Conservation (phyloP, 2,888 invertebrate genomes). For the Acrobasis repandana region DNA sequence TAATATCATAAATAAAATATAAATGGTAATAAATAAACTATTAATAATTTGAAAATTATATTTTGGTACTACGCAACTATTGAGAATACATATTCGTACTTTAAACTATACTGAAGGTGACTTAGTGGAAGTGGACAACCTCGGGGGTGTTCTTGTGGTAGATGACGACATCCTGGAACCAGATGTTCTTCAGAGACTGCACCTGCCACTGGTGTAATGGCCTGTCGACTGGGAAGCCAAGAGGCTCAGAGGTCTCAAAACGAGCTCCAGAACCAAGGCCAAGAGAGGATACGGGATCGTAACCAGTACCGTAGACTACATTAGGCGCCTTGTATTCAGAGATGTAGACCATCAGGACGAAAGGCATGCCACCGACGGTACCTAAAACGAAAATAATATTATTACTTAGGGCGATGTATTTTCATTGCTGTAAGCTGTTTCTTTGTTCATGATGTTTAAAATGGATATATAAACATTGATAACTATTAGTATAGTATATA, state of each 20-base stretch:
- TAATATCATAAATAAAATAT: too few species aligned
- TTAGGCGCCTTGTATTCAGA: slow-evolving; percentile 74
- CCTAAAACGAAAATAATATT: slow-evolving; percentile 42
- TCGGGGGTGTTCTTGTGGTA: slow-evolving; percentile 75
- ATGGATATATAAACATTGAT: too few species aligned
- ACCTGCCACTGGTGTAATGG: slow-evolving; percentile 66
- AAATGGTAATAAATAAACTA: too few species aligned
- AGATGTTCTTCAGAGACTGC: slow-evolving; percentile 68
- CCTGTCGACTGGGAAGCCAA: slow-evolving; percentile 83
- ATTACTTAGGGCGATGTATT: neutral
- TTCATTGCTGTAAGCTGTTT: neutral
- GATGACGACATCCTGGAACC: slow-evolving; percentile 76
- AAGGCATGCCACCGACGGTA: slow-evolving; percentile 81
- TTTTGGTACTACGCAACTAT: neutral
- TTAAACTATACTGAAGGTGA: neutral
- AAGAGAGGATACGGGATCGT: slow-evolving; percentile 76
- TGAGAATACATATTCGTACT: neutral
- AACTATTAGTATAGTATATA: too few species aligned
- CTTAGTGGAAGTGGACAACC: slow-evolving; percentile 38
- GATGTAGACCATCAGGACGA: slow-evolving; percentile 84
- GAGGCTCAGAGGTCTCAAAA: slow-evolving; percentile 63
- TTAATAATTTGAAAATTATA: too few species aligned
- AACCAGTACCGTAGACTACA: slow-evolving; percentile 60
- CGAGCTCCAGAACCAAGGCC: slow-evolving; percentile 73
- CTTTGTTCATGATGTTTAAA: neutral